Evolutionary conservation across 2,113 vertebrate species (phyloP).

Genomic region (Myocastor coypus): DNA sequence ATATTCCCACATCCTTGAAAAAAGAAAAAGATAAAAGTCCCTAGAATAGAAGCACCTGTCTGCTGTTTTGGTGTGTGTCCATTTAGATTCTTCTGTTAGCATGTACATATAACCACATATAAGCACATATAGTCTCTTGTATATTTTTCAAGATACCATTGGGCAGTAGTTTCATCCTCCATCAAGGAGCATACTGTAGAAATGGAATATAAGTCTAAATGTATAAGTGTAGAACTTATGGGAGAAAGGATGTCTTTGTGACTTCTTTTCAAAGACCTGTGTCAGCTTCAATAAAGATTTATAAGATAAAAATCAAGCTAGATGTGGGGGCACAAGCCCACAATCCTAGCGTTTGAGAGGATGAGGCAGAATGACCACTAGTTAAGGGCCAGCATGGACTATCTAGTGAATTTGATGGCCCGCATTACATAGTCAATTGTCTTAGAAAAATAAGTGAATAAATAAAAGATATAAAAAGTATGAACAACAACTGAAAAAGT

Average conservation of each 20-base stretch:
- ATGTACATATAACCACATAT: neutral
- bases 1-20: neutral
- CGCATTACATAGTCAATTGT: neutral
- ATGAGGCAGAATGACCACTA: neutral
- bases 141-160: neutral
- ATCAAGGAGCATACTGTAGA: neutral
- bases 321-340: neutral
- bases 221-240: neutral
- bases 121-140: neutral
- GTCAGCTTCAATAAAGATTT: neutral
- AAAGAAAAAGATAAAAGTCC: neutral
- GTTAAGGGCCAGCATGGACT: neutral
- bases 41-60: neutral
- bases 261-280: neutral
- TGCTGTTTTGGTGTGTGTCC: neutral
- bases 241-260: constrained; percentile 17
- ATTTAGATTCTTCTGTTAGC: neutral
- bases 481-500: neutral
- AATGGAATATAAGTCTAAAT: neutral
- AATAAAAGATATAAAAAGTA: neutral
- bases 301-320: neutral
- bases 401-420: neutral
- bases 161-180: neutral
- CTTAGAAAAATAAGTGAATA: neutral
- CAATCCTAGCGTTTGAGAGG: neutral